Base-by-base conservation (phyloP, 2,797 vertebrate genomes). In the Chromobotia macracanthus region DNA sequence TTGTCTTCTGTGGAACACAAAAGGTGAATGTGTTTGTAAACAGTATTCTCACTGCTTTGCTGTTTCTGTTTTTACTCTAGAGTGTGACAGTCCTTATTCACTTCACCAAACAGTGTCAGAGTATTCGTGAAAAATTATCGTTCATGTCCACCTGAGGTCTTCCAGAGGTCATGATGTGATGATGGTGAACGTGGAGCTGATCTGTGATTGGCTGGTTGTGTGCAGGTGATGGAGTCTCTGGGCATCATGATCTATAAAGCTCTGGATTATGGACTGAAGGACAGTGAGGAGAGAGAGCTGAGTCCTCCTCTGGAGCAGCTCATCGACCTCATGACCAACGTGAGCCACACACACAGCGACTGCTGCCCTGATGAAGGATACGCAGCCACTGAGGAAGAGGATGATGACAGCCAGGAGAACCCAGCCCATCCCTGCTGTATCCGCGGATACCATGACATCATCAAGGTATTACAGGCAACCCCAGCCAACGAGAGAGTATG, bases 171-270 rank as follows among this genome's bases (percentile, higher is more conserved):
- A 0, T 19, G 53, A 21, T 35, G 31, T 38, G 28, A n/a, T n/a
- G n/a, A n/a, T n/a, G n/a, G n/a, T n/a, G n/a, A n/a, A n/a, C n/a
- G n/a, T n/a, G n/a, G 13, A 41, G 64, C 53, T 56, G 53, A n/a
- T 11, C 3, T 18, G 16, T 56, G 53, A 18, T 56, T 56, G 19
- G 15, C 0, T 56, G 15, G 66, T 46, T 72, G 58, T 82, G 51
- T 77, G 25, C 77, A 98, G 97, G 93, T 96, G 84, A 96, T 99
- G 23, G 97, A 98, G 89, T 96, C 96, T 50, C 89, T 99, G 83
- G 97, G 97, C 82, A 97, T 99, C 90, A 95, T 97, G 92, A 97
- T 98, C 90, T 99, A 99, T 91, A 98, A 98, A 89, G 97, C 97
- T 77, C 88, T 99, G 93, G 97, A 99, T 92, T 99, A 96, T 48